Percentiles rank a stretch among this genome's conserved stretches.
Evolutionary conservation across 37 sponge, comb jelly and placozoan genomes (phyloP).

Genomic region (Bolinopsis microptera): DNA sequence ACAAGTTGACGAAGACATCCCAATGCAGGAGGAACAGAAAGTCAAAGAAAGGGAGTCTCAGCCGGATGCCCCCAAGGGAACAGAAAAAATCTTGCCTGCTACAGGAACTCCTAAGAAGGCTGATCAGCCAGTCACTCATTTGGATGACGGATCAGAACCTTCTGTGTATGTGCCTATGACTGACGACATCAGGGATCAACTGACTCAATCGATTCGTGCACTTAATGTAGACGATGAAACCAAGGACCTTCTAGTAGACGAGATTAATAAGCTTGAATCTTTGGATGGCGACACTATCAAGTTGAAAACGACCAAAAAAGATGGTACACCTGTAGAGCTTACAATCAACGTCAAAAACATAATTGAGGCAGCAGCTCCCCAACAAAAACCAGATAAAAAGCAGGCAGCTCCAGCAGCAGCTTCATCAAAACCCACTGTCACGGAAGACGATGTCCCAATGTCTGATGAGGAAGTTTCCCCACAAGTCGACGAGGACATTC

Average conservation of each 20-base stretch:
- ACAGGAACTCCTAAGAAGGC: no score
- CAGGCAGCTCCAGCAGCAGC: no score
- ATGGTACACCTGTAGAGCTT: conserved; percentile 6
- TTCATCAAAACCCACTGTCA: background rate
- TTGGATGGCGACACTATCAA: background rate
- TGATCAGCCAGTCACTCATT: no score
- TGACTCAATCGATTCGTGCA: background rate
- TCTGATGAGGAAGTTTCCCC: background rate
- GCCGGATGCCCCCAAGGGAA: no score
- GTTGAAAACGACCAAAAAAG: background rate
- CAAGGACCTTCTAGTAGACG: background rate
- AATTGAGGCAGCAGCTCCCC: background rate
- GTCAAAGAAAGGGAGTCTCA: no score
- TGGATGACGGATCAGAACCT: background rate
- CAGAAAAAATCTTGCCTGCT: no score
- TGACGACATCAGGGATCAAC: background rate
- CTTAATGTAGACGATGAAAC: background rate
- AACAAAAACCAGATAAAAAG: no score
- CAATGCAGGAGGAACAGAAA: background rate
- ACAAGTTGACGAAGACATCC: background rate
- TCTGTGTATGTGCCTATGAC: background rate
- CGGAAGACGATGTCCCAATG: background rate
- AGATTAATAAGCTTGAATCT: background rate
- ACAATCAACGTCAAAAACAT: background rate
- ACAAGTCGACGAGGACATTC: background rate